phyloP scores from a whole-genome alignment of 30 jellyfish, hydroid and myxozoan genomes.

The Sanderia malayensis region DNA sequence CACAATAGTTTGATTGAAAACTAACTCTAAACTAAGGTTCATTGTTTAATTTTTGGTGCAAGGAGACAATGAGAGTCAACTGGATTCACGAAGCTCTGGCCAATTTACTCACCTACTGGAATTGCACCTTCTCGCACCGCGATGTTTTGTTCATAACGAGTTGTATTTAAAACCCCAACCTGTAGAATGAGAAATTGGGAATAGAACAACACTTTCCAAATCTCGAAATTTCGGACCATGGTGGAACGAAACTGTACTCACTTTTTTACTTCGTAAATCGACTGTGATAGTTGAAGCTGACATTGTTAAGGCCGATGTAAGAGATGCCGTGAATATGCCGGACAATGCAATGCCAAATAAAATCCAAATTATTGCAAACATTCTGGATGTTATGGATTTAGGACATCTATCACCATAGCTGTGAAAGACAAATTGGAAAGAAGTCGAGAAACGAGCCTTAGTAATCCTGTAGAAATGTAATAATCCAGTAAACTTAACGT shows the following conservation, averaged over 20 bases:
- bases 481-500: too few species aligned
- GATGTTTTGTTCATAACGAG: slow-evolving; percentile 62
- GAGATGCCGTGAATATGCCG: slow-evolving; percentile 74
- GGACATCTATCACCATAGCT: slow-evolving; percentile 87
- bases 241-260: neutral
- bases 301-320: slow-evolving; percentile 68
- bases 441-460: too few species aligned
- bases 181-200: neutral
- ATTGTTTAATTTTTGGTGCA: too few species aligned
- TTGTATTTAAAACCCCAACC: slow-evolving; percentile 57
- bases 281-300: slow-evolving; percentile 27
- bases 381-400: slow-evolving; percentile 34
- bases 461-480: too few species aligned
- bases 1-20: too few species aligned
- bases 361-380: slow-evolving; percentile 69
- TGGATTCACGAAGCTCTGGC: too few species aligned
- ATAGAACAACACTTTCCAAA: too few species aligned
- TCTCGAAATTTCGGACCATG: too few species aligned
- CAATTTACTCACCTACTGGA: slow-evolving; percentile 38
- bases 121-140: slow-evolving; percentile 57
- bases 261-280: slow-evolving; percentile 43
- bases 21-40: too few species aligned
- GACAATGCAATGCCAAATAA: slow-evolving; percentile 75
- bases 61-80: too few species aligned
- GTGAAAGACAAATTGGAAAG: neutral